Conservation (phyloP, 64 coral and sea anemone genomes). For the Porites lutea region DNA sequence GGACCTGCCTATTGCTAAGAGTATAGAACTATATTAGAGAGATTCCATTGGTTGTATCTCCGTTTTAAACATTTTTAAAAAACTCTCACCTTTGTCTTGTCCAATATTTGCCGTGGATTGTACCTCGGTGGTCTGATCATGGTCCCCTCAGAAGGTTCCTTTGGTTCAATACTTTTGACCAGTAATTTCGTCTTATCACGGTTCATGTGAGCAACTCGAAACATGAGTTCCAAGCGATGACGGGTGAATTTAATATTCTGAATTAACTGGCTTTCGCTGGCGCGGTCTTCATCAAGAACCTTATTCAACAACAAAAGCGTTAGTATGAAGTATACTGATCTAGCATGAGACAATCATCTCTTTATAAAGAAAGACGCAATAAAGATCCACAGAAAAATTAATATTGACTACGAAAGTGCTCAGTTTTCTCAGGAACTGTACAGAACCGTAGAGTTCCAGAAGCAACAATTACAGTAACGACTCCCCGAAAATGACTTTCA, state of each 20-base stretch:
- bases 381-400: too few relatives aligned
- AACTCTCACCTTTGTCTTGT: slow-evolving; percentile 47
- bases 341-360: too few relatives aligned
- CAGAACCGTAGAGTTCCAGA: too few relatives aligned
- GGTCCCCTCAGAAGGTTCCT: slow-evolving; percentile 56
- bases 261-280: slow-evolving; percentile 88
- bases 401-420: too few relatives aligned
- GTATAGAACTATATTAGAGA: too few relatives aligned
- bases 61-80: not conserved
- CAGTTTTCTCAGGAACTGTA: too few relatives aligned
- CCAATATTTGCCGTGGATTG: slow-evolving; percentile 57
- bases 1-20: too few relatives aligned
- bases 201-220: slow-evolving; percentile 90
- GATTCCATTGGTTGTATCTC: not conserved
- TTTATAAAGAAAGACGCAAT: too few relatives aligned
- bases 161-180: slow-evolving; percentile 68
- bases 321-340: not conserved
- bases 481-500: too few relatives aligned
- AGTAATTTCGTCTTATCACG: slow-evolving; percentile 93
- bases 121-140: slow-evolving; percentile 49
- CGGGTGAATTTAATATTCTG: slow-evolving; percentile 88
- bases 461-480: too few relatives aligned
- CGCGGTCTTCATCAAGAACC: slow-evolving; percentile 61
- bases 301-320: not conserved
- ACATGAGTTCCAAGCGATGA: slow-evolving; percentile 95